Evolutionary conservation across 2,888 invertebrate species (phyloP).

Genomic region (Drosophila niveifrons): DNA sequence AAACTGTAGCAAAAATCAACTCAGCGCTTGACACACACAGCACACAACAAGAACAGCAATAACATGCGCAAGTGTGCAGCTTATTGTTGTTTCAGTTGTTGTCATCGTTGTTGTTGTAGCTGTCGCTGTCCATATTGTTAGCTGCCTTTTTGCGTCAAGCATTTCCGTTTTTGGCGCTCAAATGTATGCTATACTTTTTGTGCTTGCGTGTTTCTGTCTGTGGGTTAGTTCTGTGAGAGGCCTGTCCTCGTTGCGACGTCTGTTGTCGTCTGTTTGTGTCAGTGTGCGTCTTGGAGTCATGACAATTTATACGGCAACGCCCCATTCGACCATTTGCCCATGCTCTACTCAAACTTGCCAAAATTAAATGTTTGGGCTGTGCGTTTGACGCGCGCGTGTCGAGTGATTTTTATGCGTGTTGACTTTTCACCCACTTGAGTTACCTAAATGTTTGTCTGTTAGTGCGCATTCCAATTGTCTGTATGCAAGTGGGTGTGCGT

Average conservation of each 20-base stretch:
- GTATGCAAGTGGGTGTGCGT: conserved; percentile 3
- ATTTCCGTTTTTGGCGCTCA: conserved; percentile 67
- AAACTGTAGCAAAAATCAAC: conserved; percentile 46
- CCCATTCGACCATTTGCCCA: conserved; percentile 31
- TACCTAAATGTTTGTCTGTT: conserved; percentile 19
- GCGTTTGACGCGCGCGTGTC: conserved; percentile 63
- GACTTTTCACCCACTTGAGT: conserved; percentile 58
- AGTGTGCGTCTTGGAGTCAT: conserved; percentile 52
- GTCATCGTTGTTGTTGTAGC: conserved; percentile 33
- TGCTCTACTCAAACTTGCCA: conserved; percentile 10
- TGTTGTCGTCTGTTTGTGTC: conserved; percentile 46
- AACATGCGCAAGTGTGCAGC: conserved; percentile 26
- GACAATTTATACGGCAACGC: conserved; percentile 68
- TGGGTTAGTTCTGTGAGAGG: conserved; percentile 26
- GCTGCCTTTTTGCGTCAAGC: conserved; percentile 58
- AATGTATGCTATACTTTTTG: conserved; percentile 66
- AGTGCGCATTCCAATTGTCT: neutral
- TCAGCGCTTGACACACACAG: conserved; percentile 43
- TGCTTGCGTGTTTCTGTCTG: neutral
- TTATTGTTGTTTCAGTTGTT: conserved; percentile 28
- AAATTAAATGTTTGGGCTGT: conserved; percentile 45
- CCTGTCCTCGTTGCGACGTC: conserved; percentile 3
- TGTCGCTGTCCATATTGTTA: conserved; percentile 61
- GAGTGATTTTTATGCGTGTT: conserved; percentile 66
- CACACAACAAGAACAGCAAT: conserved; percentile 7